Evolutionary conservation across 2,113 vertebrate species (phyloP).

Genomic region (Narcine bancroftii): DNA sequence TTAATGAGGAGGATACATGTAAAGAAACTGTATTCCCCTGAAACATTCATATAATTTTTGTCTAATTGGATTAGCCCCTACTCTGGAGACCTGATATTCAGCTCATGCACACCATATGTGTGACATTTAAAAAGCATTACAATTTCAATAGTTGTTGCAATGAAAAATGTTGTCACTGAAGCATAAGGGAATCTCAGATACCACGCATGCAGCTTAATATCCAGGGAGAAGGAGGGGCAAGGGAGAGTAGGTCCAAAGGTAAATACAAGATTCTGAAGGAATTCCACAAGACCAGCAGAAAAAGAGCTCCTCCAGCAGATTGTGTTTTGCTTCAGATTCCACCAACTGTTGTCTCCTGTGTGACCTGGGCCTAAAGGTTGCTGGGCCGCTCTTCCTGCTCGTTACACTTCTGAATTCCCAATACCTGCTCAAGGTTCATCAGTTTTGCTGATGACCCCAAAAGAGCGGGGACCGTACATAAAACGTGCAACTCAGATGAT

Average conservation of each 20-base stretch:
- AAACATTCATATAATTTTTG: neutral
- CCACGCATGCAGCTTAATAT: neutral
- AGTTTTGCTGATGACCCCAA: neutral
- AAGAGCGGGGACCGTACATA: neutral
- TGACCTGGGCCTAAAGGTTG: too few species aligned
- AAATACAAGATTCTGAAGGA: too few species aligned
- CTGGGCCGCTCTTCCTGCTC: neutral
- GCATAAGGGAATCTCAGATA: neutral
- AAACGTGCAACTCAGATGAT: neutral
- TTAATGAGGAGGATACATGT: neutral
- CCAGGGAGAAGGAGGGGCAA: neutral
- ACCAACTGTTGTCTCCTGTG: too few species aligned
- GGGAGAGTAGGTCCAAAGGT: neutral
- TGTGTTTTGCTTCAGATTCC: too few species aligned
- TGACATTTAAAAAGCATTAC: neutral
- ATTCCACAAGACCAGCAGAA: too few species aligned
- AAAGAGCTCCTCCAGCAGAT: too few species aligned
- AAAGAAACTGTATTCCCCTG: neutral
- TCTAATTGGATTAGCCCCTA: neutral
- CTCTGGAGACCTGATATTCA: neutral
- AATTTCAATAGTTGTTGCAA: neutral
- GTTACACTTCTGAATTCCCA: neutral
- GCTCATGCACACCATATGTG: neutral
- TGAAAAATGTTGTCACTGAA: neutral
- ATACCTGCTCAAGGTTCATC: neutral